Conservation (phyloP, 2,888 invertebrate species). For the Acheta domesticus region DNA sequence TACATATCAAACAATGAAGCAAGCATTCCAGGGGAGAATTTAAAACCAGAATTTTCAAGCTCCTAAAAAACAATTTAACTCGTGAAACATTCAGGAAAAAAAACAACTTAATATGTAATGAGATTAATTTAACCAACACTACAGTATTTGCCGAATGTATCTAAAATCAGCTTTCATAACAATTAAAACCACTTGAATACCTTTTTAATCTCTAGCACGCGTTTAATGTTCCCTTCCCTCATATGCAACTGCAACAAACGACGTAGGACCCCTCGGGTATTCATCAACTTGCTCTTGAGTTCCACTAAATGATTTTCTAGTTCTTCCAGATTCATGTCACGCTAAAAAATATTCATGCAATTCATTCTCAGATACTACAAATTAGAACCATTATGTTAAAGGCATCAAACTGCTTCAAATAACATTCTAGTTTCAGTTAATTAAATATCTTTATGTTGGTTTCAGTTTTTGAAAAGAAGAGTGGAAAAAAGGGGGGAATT, state of each 20-base stretch:
- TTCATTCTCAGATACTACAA: too few relatives aligned
- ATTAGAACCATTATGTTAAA: too few relatives aligned
- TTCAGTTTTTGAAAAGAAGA: too few relatives aligned
- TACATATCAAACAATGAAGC: background rate
- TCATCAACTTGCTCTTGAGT: background rate
- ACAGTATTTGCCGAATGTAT: too few relatives aligned
- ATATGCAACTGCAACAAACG: background rate
- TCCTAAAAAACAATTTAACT: background rate
- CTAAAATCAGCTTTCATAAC: background rate
- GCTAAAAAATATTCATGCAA: background rate
- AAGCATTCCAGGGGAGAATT: background rate
- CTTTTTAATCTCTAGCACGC: background rate
- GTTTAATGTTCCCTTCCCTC: background rate
- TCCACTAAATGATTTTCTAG: background rate
- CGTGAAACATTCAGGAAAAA: too few relatives aligned
- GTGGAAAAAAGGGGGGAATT: too few relatives aligned
- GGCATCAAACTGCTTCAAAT: too few relatives aligned
- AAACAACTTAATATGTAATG: too few relatives aligned
- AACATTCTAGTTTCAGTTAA: too few relatives aligned
- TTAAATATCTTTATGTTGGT: too few relatives aligned
- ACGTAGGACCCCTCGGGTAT: background rate
- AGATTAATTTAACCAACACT: too few relatives aligned
- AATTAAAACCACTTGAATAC: background rate
- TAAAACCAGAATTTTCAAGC: background rate
- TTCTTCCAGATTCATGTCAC: slow-evolving; percentile 18